Base-by-base conservation (phyloP, 2,113 vertebrate species). In the Pontoporia blainvillei region DNA sequence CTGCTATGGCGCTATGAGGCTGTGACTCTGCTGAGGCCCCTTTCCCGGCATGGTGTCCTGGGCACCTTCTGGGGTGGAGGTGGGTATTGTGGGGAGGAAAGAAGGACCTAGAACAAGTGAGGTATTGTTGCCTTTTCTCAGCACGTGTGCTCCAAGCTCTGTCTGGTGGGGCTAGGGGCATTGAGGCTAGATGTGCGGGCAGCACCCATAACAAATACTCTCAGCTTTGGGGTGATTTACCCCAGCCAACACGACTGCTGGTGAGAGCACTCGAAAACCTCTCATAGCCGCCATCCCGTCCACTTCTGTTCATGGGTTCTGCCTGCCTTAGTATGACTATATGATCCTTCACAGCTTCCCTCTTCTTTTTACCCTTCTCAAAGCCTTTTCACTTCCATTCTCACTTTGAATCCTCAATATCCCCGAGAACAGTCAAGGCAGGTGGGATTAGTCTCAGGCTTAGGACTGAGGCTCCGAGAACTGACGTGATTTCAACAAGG, bases 1-100 rank as follows among this genome's bases (percentile, higher is more conserved):
- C 1, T 1, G 6, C 31, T 4, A 4, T 41, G 15, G 29, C 2
- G 18, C 44, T 10, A 1, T 17, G n/a, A 34, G 29, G n/a, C 78
- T 25, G 61, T 46, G 54, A 66, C 49, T 61, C 9, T 18, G 11
- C 14, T 1, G 39, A 25, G 31, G 17, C n/a, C 52, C 8, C 49
- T 95, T 44, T 61, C 39, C 41, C 0, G 0, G 9, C 41, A 6
- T 4, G 4, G 18, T 8, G 25, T 49, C 27, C 64, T 21, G 34
- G 66, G 66, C 21, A 6, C 5, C 54, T 72, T 3, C 57, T 13
- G 36, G 49, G 49, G 29, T 85, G 21, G 31, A 36, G 39, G 18
- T 0, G 1, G 9, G 18, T 34, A 14, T 4, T 72, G 85, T 39
- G 4, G 57, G 31, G 52, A 29, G 29, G 61, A 29, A 73, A 3